Evolutionary conservation across 2,888 invertebrate species (phyloP).

Genomic region (Ophion ventricosus): DNA sequence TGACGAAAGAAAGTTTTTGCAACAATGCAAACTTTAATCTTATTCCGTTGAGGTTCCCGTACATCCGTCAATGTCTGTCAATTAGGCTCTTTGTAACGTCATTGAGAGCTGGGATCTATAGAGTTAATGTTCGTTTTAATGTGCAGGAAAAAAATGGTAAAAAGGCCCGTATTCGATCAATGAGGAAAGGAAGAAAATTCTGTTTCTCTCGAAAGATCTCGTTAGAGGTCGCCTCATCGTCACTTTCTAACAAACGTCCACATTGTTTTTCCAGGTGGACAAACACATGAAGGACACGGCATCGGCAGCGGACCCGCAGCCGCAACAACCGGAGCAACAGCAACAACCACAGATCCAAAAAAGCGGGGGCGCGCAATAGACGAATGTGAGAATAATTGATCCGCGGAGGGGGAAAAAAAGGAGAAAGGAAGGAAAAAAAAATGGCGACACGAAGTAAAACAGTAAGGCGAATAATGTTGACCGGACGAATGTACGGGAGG

Average conservation of each 20-base stretch:
- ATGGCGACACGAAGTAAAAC: slow-evolving; percentile 53
- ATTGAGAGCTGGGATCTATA: no score
- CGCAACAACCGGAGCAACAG: slow-evolving; percentile 74
- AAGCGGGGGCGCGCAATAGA: slow-evolving; percentile 81
- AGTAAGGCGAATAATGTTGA: slow-evolving; percentile 50
- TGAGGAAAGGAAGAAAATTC: background rate
- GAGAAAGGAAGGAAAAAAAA: slow-evolving; percentile 53
- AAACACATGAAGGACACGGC: slow-evolving; percentile 82
- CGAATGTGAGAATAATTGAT: slow-evolving; percentile 66
- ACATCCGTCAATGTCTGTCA: no score
- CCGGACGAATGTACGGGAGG: slow-evolving; percentile 55
- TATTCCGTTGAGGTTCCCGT: no score
- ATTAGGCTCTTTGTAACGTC: no score
- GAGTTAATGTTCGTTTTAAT: no score
- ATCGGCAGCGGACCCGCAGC: slow-evolving; percentile 75
- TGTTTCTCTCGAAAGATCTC: background rate
- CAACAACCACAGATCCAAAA: slow-evolving; percentile 80
- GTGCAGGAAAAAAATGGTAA: background rate
- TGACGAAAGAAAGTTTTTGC: no score
- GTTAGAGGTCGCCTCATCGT: background rate
- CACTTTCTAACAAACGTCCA: background rate
- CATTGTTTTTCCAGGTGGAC: slow-evolving; percentile 76
- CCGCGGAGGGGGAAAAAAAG: slow-evolving; percentile 54
- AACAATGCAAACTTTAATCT: no score
- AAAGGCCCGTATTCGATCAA: background rate